Conservation (phyloP, 2,888 invertebrate species). For the Drosophila crucigera region DNA sequence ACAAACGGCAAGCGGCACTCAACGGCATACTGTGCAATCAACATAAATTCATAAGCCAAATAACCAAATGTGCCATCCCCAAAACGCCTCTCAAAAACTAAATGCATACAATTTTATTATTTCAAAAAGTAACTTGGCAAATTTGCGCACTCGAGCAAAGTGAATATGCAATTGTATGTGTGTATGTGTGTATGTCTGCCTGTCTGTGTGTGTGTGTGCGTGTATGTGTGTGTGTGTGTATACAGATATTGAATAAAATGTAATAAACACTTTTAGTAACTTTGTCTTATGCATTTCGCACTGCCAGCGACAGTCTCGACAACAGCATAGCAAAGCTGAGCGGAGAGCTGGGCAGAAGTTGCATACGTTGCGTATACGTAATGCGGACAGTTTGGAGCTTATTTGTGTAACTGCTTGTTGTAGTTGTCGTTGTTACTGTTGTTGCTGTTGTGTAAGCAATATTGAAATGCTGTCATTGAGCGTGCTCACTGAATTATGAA, state of each 20-base stretch:
- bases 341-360: conserved; percentile 21
- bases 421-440: conserved; percentile 21
- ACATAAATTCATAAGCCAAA: conserved; percentile 62
- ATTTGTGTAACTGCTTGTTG: conserved; percentile 46
- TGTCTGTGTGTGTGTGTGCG: conserved; percentile 17
- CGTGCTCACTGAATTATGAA: conserved; percentile 84
- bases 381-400: conserved; percentile 55
- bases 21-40: conserved; percentile 63
- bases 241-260: conserved; percentile 77
- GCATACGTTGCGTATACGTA: conserved; percentile 71
- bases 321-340: conserved; percentile 22
- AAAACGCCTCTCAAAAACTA: conserved; percentile 38
- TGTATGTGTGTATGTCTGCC: conserved; percentile 11
- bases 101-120: conserved; percentile 77
- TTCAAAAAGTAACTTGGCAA: conserved; percentile 71
- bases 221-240: conserved; percentile 28
- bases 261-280: conserved; percentile 80
- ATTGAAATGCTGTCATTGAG: conserved; percentile 79
- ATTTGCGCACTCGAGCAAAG: conserved; percentile 62
- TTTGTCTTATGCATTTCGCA: conserved; percentile 73
- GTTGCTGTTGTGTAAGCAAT: conserved; percentile 69
- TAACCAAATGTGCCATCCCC: neutral
- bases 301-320: conserved; percentile 43
- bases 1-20: conserved; percentile 24
- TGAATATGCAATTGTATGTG: conserved; percentile 25